phyloP scores from a whole-genome alignment of 2,113 vertebrate genomes.

The Chaenogobius annularis region DNA sequence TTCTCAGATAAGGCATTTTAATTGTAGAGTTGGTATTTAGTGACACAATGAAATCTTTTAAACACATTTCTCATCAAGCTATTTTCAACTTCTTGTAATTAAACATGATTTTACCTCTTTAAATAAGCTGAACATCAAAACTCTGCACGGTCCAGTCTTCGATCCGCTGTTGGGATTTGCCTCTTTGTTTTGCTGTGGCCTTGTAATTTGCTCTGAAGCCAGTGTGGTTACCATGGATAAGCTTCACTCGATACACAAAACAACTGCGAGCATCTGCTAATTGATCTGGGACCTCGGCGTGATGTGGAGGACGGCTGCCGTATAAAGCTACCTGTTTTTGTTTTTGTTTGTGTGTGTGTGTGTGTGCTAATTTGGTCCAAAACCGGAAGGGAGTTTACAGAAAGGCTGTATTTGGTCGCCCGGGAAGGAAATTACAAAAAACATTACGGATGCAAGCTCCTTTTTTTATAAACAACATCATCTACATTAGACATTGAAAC shows the following conservation, averaged over 20 bases:
- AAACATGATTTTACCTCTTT: not conserved
- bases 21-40: not conserved
- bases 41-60: not conserved
- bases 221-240: conserved; percentile 3
- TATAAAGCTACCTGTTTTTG: not conserved
- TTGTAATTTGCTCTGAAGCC: not conserved
- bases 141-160: not conserved
- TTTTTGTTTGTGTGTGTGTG: not conserved
- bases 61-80: not conserved
- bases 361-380: not conserved
- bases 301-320: conserved; percentile 1
- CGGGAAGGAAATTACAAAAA: too few species aligned
- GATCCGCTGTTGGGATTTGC: not conserved
- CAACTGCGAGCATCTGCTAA: not conserved
- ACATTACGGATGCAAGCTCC: too few species aligned
- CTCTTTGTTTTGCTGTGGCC: not conserved
- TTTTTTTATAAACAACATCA: too few species aligned
- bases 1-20: not conserved
- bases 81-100: not conserved
- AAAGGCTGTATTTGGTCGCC: too few species aligned
- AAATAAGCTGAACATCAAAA: not conserved
- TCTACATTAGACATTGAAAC: too few species aligned
- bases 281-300: not conserved
- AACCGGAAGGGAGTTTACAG: too few species aligned
- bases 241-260: not conserved